These are phyloP conservation scores for Drosophila hamatofila DNA, from an alignment of 2,888 invertebrate genomes.

Conservation along the genomic window DNA sequence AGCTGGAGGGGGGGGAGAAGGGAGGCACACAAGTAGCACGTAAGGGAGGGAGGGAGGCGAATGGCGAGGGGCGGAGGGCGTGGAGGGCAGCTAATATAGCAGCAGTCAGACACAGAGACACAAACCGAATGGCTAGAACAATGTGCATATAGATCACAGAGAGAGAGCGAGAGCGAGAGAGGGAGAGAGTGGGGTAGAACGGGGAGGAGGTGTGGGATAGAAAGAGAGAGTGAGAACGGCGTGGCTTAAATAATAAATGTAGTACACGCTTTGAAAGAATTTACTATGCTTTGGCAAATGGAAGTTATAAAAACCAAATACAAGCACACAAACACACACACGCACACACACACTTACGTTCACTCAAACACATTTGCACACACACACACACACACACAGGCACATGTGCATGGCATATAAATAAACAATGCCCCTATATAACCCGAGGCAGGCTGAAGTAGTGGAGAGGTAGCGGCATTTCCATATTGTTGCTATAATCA, in stretches of 20 bases:
- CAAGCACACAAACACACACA: slow-evolving; percentile 23
- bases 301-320: slow-evolving; percentile 74
- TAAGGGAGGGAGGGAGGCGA: neutral
- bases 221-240: slow-evolving; percentile 44
- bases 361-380: slow-evolving; percentile 11
- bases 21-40: slow-evolving; percentile 6
- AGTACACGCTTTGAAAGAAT: slow-evolving; percentile 78
- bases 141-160: slow-evolving; percentile 45
- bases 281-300: slow-evolving; percentile 78
- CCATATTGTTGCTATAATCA: slow-evolving; percentile 79
- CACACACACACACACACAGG: slow-evolving; percentile 20
- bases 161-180: neutral
- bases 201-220: neutral
- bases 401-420: slow-evolving; percentile 63
- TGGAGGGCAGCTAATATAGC: slow-evolving; percentile 50
- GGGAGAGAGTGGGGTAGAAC: neutral
- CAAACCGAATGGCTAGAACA: slow-evolving; percentile 51
- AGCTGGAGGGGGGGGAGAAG: neutral
- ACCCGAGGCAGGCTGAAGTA: slow-evolving; percentile 37
- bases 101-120: slow-evolving; percentile 43
- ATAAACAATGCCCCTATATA: slow-evolving; percentile 74
- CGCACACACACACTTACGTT: neutral
- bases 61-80: neutral
- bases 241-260: slow-evolving; percentile 76
- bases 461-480: slow-evolving; percentile 61